These are phyloP conservation scores for Chamaea fasciata DNA, from an alignment of 2,113 vertebrate species.

Conservation along the genomic window DNA sequence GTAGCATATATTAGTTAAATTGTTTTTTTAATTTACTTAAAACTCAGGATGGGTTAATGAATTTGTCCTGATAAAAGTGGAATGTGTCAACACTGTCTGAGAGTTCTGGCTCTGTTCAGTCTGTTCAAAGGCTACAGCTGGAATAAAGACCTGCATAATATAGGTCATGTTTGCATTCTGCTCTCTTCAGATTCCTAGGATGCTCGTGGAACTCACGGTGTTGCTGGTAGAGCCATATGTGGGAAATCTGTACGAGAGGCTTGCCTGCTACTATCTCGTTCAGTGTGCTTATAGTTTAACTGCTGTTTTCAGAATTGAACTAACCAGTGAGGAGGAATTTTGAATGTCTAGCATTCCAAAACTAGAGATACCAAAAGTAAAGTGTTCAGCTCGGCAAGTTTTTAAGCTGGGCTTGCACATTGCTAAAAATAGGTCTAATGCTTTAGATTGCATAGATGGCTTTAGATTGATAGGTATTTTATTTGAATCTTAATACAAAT, in stretches of 20 bases:
- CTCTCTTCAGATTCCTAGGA: neutral
- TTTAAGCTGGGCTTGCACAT: neutral
- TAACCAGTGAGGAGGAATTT: neutral
- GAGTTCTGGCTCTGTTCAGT: neutral
- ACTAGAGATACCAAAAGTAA: neutral
- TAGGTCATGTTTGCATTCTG: neutral
- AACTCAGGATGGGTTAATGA: neutral
- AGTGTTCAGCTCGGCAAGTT: neutral
- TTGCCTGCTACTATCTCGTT: neutral
- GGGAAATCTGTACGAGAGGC: neutral
- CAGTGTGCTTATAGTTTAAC: neutral
- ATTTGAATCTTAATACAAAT: neutral
- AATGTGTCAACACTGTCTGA: neutral
- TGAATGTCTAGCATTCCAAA: neutral
- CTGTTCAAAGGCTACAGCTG: neutral
- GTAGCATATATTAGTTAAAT: neutral
- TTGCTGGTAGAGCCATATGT: neutral
- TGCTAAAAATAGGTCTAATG: neutral
- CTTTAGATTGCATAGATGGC: neutral
- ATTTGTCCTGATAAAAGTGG: neutral
- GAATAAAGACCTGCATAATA: neutral
- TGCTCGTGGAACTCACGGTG: neutral
- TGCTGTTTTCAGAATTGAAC: neutral
- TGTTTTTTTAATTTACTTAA: neutral
- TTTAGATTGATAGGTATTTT: neutral